These are phyloP conservation scores for Scaptomyza montana DNA, from an alignment of 1,140 invertebrate species.

Conservation along the genomic window DNA sequence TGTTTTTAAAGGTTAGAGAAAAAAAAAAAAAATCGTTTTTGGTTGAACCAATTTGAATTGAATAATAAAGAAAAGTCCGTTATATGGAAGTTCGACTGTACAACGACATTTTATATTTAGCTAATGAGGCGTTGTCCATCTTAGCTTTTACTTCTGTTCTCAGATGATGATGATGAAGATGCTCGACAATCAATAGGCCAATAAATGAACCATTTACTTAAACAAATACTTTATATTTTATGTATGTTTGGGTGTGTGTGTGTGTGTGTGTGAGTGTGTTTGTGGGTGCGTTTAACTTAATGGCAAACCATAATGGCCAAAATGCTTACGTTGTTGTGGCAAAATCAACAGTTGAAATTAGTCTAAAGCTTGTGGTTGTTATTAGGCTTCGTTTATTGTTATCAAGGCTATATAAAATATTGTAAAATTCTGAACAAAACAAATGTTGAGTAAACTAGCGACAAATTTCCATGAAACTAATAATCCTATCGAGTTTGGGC, in stretches of 20 bases:
- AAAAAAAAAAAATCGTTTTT: too few species aligned
- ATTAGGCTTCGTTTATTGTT: too few species aligned
- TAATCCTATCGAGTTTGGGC: too few species aligned
- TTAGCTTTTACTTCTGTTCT: background rate
- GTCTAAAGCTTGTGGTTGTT: background rate
- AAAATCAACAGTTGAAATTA: background rate
- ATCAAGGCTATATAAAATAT: too few species aligned
- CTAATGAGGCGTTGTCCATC: slow-evolving; percentile 43
- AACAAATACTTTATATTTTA: slow-evolving; percentile 31
- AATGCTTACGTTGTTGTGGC: slow-evolving; percentile 18
- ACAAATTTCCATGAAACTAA: too few species aligned
- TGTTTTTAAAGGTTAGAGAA: too few species aligned
- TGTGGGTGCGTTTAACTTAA: background rate
- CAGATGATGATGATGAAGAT: slow-evolving; percentile 4
- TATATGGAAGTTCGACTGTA: too few species aligned
- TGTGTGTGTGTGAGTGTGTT: slow-evolving; percentile 13
- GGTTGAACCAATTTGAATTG: too few species aligned
- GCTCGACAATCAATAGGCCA: slow-evolving; percentile 48
- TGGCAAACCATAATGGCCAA: background rate
- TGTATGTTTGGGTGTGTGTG: background rate
- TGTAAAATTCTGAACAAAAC: too few species aligned
- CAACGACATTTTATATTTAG: slow-evolving; percentile 14
- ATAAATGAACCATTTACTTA: slow-evolving; percentile 26
- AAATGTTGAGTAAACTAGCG: too few species aligned
- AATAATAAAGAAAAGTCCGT: too few species aligned